Evolutionary conservation across 2,797 vertebrate species (phyloP), one percentile per base, ranked within the genome.

Genomic region (Heteromormyrus szaboi): DNA sequence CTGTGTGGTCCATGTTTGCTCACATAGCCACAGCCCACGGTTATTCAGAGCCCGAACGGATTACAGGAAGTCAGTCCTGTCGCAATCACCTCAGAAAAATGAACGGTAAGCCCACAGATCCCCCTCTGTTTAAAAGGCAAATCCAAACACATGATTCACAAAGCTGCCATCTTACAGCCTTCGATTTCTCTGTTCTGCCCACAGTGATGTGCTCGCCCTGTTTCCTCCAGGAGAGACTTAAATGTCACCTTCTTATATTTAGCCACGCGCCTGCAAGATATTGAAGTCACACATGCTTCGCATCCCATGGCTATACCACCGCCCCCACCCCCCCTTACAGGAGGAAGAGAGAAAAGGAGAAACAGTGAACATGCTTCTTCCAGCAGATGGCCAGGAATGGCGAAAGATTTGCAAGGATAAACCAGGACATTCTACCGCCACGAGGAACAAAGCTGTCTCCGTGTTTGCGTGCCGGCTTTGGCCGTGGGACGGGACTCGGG

Each of bases 171-270:
- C 85, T 86, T 29, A 33, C 33, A 86, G 29, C 51, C 14, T 19
- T 11, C 53, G 19, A 44, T 25, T 33, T 17, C 85, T 54, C 85
- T 53, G 41, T n/a, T 37, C 51, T 37, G 19, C n/a, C 50, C 37
- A 41, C 37, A 1, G 33, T 9, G 54, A 51, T 46, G n/a, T 2
- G 9, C 29, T 84, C 22, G 29, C 25, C 29, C 84, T 12, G 50
- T 44, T 7, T 17, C 14, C 22, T 72, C 84, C 51, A 53, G 25
- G n/a, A 59, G 11, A 56, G 14, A 54, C 53, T 33, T 56, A 59
- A 86, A 86, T 86, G 85, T 86, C 85, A 86, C 85, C 51, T 59
- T 56, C 33, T 86, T 89, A 65, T 33, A 85, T 87, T 88, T 88
- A 59, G 56, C 62, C 3, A 88, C 68, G 88, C 41, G 12, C 65